These are phyloP conservation scores for Tokudaia muenninki DNA, from an alignment of 2,797 vertebrate genomes.

Conservation along the genomic window DNA sequence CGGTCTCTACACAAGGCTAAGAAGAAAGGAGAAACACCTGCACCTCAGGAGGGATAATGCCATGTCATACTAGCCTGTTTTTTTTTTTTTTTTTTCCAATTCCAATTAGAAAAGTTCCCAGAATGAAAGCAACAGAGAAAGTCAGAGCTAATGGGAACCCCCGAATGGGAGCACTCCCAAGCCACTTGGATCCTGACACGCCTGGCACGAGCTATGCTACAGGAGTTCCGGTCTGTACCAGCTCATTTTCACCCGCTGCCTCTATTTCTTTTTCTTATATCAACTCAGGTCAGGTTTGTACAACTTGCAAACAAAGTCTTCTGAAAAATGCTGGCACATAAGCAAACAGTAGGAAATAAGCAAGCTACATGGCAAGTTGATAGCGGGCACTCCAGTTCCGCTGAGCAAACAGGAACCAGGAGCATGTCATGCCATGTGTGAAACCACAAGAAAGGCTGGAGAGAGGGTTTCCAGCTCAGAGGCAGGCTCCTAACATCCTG, in stretches of 20 bases:
- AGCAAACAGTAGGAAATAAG: constrained; percentile 29
- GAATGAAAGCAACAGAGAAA: background rate
- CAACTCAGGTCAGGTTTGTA: constrained; percentile 27
- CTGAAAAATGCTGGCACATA: background rate
- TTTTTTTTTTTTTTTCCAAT: background rate
- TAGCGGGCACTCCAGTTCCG: constrained; percentile 7
- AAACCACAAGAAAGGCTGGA: constrained; percentile 36
- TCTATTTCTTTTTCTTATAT: background rate
- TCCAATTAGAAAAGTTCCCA: background rate
- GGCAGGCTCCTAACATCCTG: background rate
- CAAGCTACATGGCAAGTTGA: background rate
- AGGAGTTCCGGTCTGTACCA: background rate
- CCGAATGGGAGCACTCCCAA: background rate
- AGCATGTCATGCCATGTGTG: background rate
- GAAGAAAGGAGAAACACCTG: background rate
- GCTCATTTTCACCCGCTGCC: background rate
- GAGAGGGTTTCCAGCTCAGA: background rate
- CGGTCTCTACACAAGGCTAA: background rate
- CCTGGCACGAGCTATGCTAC: background rate
- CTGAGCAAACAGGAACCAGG: constrained; percentile 16
- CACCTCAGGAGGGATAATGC: background rate
- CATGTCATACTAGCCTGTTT: background rate
- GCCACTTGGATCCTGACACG: background rate
- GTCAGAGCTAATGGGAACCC: background rate
- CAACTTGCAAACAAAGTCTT: constrained; percentile 37